Percentiles rank a stretch among this genome's conserved stretches.
Conservation (phyloP, 1,140 invertebrate genomes). For the honey bee (Apis mellifera) region DNA sequence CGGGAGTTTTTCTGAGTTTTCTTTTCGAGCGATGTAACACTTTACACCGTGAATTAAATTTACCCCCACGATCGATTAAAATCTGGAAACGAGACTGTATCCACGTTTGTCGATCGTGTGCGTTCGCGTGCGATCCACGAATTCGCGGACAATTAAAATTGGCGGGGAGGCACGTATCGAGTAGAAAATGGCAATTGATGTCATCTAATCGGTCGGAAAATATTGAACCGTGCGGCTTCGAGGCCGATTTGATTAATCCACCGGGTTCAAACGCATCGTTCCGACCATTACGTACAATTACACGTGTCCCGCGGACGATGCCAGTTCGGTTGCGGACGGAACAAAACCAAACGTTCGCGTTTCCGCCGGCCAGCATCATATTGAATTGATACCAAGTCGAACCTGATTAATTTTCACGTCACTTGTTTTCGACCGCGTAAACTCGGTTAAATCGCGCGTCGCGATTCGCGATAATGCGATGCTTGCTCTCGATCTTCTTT, state of each 20-base stretch:
- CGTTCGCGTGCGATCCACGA: neutral
- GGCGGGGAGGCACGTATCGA: neutral
- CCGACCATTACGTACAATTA: slow-evolving; percentile 25
- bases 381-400: slow-evolving; percentile 42
- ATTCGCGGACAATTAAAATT: slow-evolving; percentile 15
- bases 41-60: no score
- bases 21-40: no score
- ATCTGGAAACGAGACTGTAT: no score
- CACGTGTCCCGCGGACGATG: slow-evolving; percentile 29
- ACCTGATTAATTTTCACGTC: slow-evolving; percentile 44
- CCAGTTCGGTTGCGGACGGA: slow-evolving; percentile 1
- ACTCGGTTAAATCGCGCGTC: neutral
- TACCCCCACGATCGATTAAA: no score
- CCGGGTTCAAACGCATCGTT: slow-evolving; percentile 35
- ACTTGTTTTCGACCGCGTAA: neutral
- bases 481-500: neutral
- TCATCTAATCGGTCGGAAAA: slow-evolving; percentile 39
- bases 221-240: slow-evolving; percentile 16
- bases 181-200: slow-evolving; percentile 27
- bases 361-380: slow-evolving; percentile 4
- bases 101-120: neutral
- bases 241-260: slow-evolving; percentile 40
- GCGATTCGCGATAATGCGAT: no score
- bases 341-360: slow-evolving; percentile 33
- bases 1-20: no score